Conservation (phyloP, 2,797 vertebrate genomes). For the Eleutherodactylus coqui region DNA sequence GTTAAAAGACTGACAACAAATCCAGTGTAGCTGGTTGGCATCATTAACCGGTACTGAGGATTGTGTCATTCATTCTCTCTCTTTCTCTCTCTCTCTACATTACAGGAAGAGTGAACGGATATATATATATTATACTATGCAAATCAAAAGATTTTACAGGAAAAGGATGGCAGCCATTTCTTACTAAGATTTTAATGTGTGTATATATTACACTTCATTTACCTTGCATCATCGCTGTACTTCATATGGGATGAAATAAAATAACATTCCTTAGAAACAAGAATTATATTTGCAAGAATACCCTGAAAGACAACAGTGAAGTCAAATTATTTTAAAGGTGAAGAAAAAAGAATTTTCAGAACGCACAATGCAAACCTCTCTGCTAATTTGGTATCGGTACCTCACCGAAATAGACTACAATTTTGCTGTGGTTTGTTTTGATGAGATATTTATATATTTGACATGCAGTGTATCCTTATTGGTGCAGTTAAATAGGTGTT, state of each 20-base stretch:
- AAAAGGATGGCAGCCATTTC: slow-evolving; percentile 13
- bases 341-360: background rate
- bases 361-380: background rate
- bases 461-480: too few species aligned
- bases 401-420: too few species aligned
- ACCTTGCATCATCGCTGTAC: background rate
- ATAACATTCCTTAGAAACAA: slow-evolving; percentile 5
- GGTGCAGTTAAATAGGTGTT: too few species aligned
- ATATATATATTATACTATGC: slow-evolving; percentile 14
- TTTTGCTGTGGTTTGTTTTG: too few species aligned
- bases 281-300: slow-evolving; percentile 22
- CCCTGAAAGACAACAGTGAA: background rate
- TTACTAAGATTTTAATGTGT: background rate
- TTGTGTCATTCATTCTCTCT: slow-evolving; percentile 24
- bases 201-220: background rate
- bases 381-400: too few species aligned
- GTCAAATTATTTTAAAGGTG: slow-evolving; percentile 11
- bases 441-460: too few species aligned
- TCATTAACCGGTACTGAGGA: slow-evolving; percentile 65
- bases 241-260: slow-evolving; percentile 13
- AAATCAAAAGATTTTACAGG: slow-evolving; percentile 5
- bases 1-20: slow-evolving; percentile 71
- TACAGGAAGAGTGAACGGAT: slow-evolving; percentile 23
- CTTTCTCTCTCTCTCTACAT: slow-evolving; percentile 3
- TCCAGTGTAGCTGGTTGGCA: slow-evolving; percentile 70